A percentile compares a stretch with the other conserved stretches of the same genome.
Evolutionary conservation across 2,113 vertebrate genomes (phyloP).

Genomic region (Deroptyus accipitrinus): DNA sequence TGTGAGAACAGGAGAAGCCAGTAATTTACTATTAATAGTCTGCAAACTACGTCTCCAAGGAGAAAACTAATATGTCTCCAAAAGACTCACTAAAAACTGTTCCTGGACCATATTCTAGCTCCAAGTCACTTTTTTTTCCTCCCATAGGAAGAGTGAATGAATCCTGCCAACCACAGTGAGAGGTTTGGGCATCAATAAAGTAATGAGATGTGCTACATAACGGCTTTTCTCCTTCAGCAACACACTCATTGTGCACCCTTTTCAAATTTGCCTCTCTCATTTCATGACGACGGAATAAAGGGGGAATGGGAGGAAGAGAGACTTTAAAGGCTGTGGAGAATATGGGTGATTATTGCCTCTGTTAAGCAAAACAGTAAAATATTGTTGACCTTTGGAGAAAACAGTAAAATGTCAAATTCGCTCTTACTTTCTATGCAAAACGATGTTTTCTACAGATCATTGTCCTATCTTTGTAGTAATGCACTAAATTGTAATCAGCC

Average conservation of each 20-base stretch:
- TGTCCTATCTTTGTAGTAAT: neutral
- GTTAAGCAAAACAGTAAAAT: neutral
- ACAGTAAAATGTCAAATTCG: neutral
- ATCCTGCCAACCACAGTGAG: neutral
- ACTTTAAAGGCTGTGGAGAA: neutral
- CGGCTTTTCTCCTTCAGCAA: neutral
- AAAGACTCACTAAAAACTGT: neutral
- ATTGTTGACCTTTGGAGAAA: neutral
- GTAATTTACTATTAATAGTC: neutral
- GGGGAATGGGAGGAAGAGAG: fast-evolving
- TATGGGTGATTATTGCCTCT: neutral
- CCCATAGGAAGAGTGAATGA: neutral
- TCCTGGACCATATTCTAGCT: neutral
- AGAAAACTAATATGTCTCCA: neutral
- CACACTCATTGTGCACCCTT: neutral
- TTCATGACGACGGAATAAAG: neutral
- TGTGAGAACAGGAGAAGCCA: neutral
- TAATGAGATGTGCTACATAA: neutral
- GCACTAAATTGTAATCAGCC: neutral
- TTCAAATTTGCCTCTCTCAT: neutral
- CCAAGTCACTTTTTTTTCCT: neutral
- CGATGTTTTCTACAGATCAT: neutral
- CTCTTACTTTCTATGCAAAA: neutral
- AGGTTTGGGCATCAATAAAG: neutral
- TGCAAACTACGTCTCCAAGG: neutral